Evolutionary conservation across 2,888 invertebrate genomes (phyloP), one percentile per base, ranked within the genome.

Genomic region (Mesorhabditis sp.): DNA sequence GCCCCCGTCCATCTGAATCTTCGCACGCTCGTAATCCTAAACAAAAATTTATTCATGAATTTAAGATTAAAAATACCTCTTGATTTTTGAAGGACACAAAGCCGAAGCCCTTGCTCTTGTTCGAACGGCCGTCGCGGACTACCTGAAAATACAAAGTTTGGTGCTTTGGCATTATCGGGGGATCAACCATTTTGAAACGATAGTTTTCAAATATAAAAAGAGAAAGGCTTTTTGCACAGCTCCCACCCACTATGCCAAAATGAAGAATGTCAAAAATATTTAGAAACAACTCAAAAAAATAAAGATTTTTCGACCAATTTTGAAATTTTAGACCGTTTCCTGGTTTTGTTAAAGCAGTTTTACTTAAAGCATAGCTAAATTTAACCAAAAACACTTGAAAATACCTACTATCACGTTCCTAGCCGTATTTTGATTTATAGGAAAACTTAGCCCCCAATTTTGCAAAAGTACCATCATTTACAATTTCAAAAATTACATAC

Each of bases 1-100:
- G 71, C 95, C 92, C 28, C 97, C 98, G 87, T 99, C 97, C 93
- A 98, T 95, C 89, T 99, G 98, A 86, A 96, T 93, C 92, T 97
- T 97, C 6, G 98, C 98, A 82, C 92, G 91, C 68, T 95, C 95
- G 86, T 97, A 98, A 87, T 98, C 98, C 45, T 92, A 15, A 61
- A 75, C 28, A 43, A 43, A 43, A 43, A 4, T 10, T 71, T n/a
- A 28, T 10, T n/a, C 28, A 3, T 10, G 4, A 13, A 10, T 63
- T 28, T 28, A 28, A 10, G 13, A 10, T 10, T 15, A n/a, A 28
- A 28, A 10, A 63, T 63, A 80, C 81, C 67, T 83, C 83, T 45
- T 83, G 81, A 42, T 79, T 76, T 83, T 93, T 94, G 87, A 98
- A 98, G 84, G 96, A 96, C 76, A 97, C 94, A 87, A 98, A 98